Conservation (phyloP, 1,140 invertebrate genomes). For the Aporrectodea caliginosa region DNA sequence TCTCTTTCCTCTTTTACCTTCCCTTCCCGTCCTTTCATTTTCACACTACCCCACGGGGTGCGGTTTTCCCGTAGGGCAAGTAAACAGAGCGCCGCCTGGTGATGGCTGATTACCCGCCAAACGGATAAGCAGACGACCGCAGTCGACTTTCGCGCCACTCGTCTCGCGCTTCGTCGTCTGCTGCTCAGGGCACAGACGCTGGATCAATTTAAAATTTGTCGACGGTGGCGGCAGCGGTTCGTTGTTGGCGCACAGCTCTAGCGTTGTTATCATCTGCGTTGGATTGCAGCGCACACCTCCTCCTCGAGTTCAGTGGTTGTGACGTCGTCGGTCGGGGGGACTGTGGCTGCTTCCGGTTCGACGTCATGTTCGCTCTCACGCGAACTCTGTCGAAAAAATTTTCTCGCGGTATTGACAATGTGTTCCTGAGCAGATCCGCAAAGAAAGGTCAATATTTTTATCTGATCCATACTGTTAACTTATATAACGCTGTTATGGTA, state of each 20-base stretch:
- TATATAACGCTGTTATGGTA: too few species aligned
- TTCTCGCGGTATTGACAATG: constrained; percentile 13
- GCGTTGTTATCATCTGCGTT: not conserved
- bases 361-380: constrained; percentile 13
- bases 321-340: not conserved
- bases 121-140: too few species aligned
- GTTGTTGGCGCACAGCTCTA: not conserved
- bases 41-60: not conserved
- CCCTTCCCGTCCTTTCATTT: not conserved
- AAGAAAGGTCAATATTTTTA: too few species aligned
- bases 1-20: not conserved
- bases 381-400: constrained; percentile 14
- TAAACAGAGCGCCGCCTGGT: too few species aligned
- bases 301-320: not conserved
- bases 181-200: too few species aligned
- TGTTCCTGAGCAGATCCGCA: constrained; percentile 8
- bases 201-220: not conserved
- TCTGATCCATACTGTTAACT: too few species aligned
- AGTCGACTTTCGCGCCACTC: too few species aligned
- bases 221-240: not conserved
- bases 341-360: not conserved
- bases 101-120: too few species aligned
- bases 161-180: too few species aligned
- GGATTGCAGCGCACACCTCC: not conserved
- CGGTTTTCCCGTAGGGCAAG: not conserved